Conservation (phyloP, 2,113 vertebrate species). For the Probosciger aterrimus region DNA sequence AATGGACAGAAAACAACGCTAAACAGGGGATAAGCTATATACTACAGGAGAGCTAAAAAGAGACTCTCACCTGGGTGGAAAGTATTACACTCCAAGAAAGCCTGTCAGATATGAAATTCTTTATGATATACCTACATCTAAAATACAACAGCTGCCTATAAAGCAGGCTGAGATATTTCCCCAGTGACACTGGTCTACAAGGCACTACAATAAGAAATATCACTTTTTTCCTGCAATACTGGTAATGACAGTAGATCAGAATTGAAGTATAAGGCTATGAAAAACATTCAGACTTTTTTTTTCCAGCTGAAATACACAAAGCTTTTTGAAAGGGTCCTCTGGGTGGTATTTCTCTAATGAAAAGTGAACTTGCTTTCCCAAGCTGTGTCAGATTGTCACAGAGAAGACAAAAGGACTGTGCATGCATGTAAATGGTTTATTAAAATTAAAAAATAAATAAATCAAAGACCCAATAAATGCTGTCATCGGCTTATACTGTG, state of each 20-base stretch:
- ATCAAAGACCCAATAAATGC: neutral
- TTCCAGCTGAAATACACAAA: slow-evolving; percentile 43
- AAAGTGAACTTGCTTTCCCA: slow-evolving; percentile 33
- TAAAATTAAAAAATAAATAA: slow-evolving; percentile 37
- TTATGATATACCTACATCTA: slow-evolving; percentile 61
- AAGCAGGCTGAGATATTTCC: slow-evolving; percentile 63
- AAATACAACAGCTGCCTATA: slow-evolving; percentile 62
- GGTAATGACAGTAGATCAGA: slow-evolving; percentile 51
- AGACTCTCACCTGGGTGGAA: slow-evolving; percentile 18
- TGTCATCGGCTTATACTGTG: neutral
- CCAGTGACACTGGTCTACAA: slow-evolving; percentile 57
- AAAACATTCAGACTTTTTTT: slow-evolving; percentile 42
- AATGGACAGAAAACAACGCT: slow-evolving; percentile 35
- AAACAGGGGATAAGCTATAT: slow-evolving; percentile 36
- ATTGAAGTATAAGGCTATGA: slow-evolving; percentile 37
- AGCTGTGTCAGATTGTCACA: slow-evolving; percentile 40
- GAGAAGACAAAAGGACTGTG: slow-evolving; percentile 16
- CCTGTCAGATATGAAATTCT: slow-evolving; percentile 39
- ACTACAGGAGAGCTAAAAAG: slow-evolving; percentile 16
- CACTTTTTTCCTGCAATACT: slow-evolving; percentile 21
- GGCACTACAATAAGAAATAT: slow-evolving; percentile 51
- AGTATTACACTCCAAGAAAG: slow-evolving; percentile 14
- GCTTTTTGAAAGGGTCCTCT: slow-evolving; percentile 47
- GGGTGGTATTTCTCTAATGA: slow-evolving; percentile 65
- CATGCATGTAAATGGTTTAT: neutral